Evolutionary conservation across 2,888 invertebrate species (phyloP), one percentile per base, ranked within the genome.

Genomic region (Allygus modestus): DNA sequence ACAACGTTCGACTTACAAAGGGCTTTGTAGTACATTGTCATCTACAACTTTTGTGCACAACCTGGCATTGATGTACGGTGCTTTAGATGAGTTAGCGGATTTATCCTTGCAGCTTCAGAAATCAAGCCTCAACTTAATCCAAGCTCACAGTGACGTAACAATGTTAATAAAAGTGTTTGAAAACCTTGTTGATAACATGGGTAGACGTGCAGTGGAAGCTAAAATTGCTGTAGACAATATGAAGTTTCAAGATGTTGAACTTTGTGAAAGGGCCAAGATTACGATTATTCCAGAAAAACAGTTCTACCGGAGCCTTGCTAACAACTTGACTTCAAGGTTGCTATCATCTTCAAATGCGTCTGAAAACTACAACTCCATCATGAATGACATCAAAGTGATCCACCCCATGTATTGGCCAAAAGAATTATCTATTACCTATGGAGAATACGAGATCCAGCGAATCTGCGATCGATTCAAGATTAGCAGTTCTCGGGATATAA

Each of bases 221-320:
- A 5, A 41, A 41, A 41, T 11, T 11, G 5, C 41, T 9, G 11
- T 41, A 11, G 11, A 41, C 7, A 65, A 65, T n/a, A n/a, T 65
- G 20, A 43, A 11, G 0, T 77, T 41, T 23, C 17, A 77, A 41
- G 77, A 77, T 77, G 43, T 5, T 1, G 0, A n/a, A n/a, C n/a
- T n/a, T n/a, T n/a, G n/a, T n/a, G n/a, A n/a, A n/a, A n/a, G n/a
- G n/a, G n/a, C n/a, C n/a, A n/a, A n/a, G n/a, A n/a, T n/a, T n/a
- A n/a, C n/a, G n/a, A n/a, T n/a, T n/a, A n/a, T n/a, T n/a, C 77
- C 43, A 11, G 46, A 23, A n/a, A 77, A 77, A 77, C 77, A 77
- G 31, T 73, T 33, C 12, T 73, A 73, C 23, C 0, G 73, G 33
- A 73, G 73, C 15, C 37, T 73, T 5, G 73, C 31, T 7, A 73